phyloP scores from a whole-genome alignment of 2,113 vertebrate genomes.

The Notarius quadriscutis region DNA sequence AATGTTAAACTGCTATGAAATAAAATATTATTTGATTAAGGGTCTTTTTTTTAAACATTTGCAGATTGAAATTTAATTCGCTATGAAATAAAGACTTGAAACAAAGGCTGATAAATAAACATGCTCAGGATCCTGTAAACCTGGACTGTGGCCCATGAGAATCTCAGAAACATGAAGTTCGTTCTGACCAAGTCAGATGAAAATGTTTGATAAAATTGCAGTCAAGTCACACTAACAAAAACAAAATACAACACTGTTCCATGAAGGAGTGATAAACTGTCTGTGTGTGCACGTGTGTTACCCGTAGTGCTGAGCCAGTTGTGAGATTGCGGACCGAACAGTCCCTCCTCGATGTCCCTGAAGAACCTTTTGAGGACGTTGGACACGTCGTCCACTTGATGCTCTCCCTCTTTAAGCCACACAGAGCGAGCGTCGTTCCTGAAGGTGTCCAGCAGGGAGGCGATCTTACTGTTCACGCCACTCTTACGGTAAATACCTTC shows the following conservation, averaged over 20 bases:
- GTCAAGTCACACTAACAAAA: not conserved
- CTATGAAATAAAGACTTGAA: too few relatives aligned
- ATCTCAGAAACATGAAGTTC: too few relatives aligned
- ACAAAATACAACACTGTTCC: not conserved
- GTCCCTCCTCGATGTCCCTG: slow-evolving; percentile 82
- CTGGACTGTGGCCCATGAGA: too few relatives aligned
- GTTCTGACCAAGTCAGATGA: not conserved
- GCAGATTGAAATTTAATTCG: too few relatives aligned
- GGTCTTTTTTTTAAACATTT: too few relatives aligned
- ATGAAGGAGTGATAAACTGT: not conserved
- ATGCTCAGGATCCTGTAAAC: too few relatives aligned
- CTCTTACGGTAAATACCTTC: slow-evolving; percentile 97
- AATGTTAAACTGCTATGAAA: not conserved
- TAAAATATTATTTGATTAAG: not conserved
- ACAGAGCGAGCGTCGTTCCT: slow-evolving; percentile 82
- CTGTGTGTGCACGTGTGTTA: slow-evolving; percentile 54
- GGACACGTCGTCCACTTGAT: slow-evolving; percentile 91
- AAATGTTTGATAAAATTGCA: not conserved
- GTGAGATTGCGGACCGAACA: slow-evolving; percentile 70
- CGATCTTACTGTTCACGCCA: slow-evolving; percentile 88
- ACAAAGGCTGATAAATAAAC: too few relatives aligned
- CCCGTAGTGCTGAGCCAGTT: slow-evolving; percentile 82
- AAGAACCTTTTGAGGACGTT: slow-evolving; percentile 93
- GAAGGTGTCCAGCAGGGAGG: slow-evolving; percentile 79
- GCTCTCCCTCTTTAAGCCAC: slow-evolving; percentile 83